phyloP scores from a whole-genome alignment of 2,113 vertebrate genomes.

The Saguinus midas region DNA sequence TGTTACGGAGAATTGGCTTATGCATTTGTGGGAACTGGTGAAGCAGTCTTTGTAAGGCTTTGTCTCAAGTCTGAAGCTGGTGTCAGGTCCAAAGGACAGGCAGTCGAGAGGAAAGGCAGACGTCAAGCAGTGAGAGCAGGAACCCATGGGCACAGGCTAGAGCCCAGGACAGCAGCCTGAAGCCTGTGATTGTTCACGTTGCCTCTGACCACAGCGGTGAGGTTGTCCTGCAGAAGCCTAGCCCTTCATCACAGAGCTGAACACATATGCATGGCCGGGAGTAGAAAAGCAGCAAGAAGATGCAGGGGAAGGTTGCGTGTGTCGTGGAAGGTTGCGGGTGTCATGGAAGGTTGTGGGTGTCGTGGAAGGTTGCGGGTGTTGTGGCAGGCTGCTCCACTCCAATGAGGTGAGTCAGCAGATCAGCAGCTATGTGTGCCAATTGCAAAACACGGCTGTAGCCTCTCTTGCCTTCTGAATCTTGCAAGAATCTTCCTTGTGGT shows the following conservation, averaged over 20 bases:
- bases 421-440: not conserved
- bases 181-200: accelerated
- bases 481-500: not conserved
- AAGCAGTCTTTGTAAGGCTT: not conserved
- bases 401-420: not conserved
- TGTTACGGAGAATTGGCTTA: not conserved
- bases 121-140: no score
- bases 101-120: not conserved
- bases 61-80: not conserved
- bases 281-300: no score
- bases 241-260: not conserved
- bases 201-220: no score
- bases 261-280: not conserved
- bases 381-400: not conserved
- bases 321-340: not conserved
- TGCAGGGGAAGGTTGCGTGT: not conserved
- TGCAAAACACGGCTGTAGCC: not conserved
- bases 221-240: no score
- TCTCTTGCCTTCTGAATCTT: not conserved
- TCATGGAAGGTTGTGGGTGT: no score
- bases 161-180: not conserved
- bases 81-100: not conserved
- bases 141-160: not conserved
- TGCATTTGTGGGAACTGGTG: not conserved
- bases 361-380: no score